Evolutionary conservation across 2,113 vertebrate species (phyloP), one percentile per base, ranked within the genome.

Genomic region (Corapipo altera): DNA sequence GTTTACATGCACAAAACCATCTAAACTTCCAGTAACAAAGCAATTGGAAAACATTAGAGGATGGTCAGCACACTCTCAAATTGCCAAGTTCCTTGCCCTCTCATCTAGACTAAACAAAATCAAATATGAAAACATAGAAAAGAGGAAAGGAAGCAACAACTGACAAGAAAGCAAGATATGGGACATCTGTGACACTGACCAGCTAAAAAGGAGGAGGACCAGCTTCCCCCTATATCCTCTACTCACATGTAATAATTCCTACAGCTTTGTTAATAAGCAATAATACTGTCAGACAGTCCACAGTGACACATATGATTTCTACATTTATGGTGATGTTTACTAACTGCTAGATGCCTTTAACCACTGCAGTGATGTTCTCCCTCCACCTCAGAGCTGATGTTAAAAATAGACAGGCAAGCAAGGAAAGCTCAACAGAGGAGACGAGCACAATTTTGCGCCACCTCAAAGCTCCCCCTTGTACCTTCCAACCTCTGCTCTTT

Each of bases 401-500:
- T 48, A 83, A 55, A 76, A 61, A 66, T 20, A 61, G 51, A 72
- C 52, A 65, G 37, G 24, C 17, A 83, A 86, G 37, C 10, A 59
- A 32, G 7, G 19, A 15, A 83, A 83, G 46, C 22, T 80, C 79
- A 66, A 4, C 11, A 58, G 43, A 84, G 33, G 24, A 73, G 55
- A 69, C 11, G 32, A 91, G 11, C 44, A 33, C 67, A 88, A 96
- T 71, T 83, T 28, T 23, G 12, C 8, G 20, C 13, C 74, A 66
- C 32, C 57, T 81, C 81, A 59, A 82, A 86, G 78, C 30, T 80
- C 54, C 22, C 82, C 65, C 49, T 51, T 73, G 15, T 10, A 74
- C 61, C 70, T 85, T 78, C 48, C 32, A 86, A 81, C 83, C 76
- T 94, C 85, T 93, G 57, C 85, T 88, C 85, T 89, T 96, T 96